Evolutionary conservation across 2,113 vertebrate species (phyloP), one percentile per base, ranked within the genome.

Genomic region (Prinia subflava): DNA sequence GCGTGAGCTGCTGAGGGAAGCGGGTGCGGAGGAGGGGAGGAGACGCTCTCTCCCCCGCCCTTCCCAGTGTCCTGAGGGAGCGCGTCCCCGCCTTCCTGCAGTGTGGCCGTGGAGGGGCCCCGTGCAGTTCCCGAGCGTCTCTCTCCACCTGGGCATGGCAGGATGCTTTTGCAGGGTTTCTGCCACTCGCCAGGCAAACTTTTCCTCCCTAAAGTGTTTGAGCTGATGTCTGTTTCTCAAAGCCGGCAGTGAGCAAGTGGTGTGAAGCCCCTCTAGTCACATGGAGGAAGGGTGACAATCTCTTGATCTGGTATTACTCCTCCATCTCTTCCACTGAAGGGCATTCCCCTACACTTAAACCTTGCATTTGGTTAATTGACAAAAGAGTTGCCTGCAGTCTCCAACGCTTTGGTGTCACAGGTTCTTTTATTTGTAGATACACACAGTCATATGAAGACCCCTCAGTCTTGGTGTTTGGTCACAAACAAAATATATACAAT

Each of bases 71-170:
- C 35, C 53, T n/a, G 65, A 55, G 47, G 64, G 28, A 17, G 4
- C 6, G 11, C 6, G 0, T 3, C 2, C 27, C 27, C 39, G 33
- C 30, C 27, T 11, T 6, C 12, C 5, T 0, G 10, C 24, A 2
- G 25, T 12, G 24, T 3, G 30, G n/a, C 28, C 3, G 0, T 5
- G 10, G 27, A 28, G 33, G 3, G 15, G 55, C 21, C 10, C 15
- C 8, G 10, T 2, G 16, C 14, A 0, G 7, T 10, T 20, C 10
- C 14, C 4, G 8, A 5, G 1, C 3, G 0, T 6, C 17, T 74
- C 7, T 13, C 31, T 13, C 1, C 2, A 0, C 21, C 35, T 8
- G 33, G 7, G n/a, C 4, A 0, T 10, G 24, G 27, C 69, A 21
- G 24, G 21, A 2, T 53, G 68, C 11, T 50, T 28, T 35, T 30